Percentiles rank a stretch among this genome's conserved stretches.
Evolutionary conservation across 2,888 invertebrate genomes (phyloP).

Genomic region (Orgyia antiqua): DNA sequence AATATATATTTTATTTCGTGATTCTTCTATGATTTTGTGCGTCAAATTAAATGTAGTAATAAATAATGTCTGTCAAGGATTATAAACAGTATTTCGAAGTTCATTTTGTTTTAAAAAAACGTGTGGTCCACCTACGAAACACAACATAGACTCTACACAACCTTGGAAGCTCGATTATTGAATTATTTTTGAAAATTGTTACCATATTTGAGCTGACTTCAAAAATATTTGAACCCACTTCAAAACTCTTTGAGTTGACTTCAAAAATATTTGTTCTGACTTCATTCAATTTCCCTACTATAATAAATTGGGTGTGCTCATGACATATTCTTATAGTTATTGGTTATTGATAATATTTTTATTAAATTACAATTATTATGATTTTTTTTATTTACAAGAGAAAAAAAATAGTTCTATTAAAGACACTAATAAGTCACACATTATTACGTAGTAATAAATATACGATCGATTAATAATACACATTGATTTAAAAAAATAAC

Average conservation of each 20-base stretch:
- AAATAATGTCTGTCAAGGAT: conserved; percentile 57
- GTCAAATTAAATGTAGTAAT: conserved; percentile 41
- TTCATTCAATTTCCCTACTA: conserved; percentile 7
- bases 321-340: too few species aligned
- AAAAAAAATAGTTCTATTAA: too few species aligned
- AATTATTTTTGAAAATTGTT: too few species aligned
- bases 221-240: conserved; percentile 6
- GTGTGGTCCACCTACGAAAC: conserved; percentile 43
- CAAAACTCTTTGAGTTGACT: conserved; percentile 18
- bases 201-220: conserved; percentile 22
- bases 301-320: too few species aligned
- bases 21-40: conserved; percentile 48
- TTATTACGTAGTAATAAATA: too few species aligned
- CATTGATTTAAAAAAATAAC: too few species aligned
- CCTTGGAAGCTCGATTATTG: conserved; percentile 60
- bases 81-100: conserved; percentile 66
- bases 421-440: too few species aligned
- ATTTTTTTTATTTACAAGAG: too few species aligned
- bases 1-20: conserved; percentile 31
- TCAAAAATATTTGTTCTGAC: conserved; percentile 14
- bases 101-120: conserved; percentile 44
- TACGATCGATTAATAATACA: too few species aligned
- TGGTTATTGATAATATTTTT: too few species aligned
- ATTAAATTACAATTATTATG: too few species aligned
- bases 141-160: conserved; percentile 59